A percentile compares a stretch with the other conserved stretches of the same genome.
Evolutionary conservation across 2,113 vertebrate species (phyloP).

Genomic region (Otis tarda): DNA sequence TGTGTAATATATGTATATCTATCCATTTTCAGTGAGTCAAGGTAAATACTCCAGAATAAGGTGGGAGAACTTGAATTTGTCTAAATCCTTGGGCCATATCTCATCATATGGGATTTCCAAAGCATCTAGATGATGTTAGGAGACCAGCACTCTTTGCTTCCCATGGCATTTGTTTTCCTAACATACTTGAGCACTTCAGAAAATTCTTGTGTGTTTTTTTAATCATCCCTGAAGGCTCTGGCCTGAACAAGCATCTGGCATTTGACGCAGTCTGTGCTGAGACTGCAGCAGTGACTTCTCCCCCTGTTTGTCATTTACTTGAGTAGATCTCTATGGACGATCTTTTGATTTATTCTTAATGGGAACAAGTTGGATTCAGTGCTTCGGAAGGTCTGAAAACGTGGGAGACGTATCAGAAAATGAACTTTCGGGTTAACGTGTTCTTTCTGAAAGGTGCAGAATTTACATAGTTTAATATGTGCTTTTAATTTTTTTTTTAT

Average conservation of each 20-base stretch:
- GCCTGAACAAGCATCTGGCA: constrained; percentile 13
- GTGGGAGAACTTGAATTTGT: not conserved
- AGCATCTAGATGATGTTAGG: not conserved
- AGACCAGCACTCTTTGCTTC: not conserved
- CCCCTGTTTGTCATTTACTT: not conserved
- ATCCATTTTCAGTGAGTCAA: not conserved
- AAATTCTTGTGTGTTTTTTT: constrained; percentile 28
- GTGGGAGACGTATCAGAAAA: not conserved
- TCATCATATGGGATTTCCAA: not conserved
- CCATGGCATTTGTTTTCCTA: constrained; percentile 17
- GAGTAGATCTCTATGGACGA: not conserved
- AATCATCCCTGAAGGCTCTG: constrained; percentile 42
- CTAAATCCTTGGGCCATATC: not conserved
- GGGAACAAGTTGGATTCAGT: not conserved
- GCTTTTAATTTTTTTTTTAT: not conserved
- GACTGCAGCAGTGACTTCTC: not conserved
- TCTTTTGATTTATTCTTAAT: not conserved
- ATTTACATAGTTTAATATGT: not conserved
- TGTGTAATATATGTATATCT: not conserved
- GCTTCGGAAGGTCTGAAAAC: not conserved
- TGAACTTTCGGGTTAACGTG: not conserved
- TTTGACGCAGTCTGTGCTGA: constrained; percentile 2
- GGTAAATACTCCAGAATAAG: not conserved
- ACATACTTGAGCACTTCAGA: constrained; percentile 7
- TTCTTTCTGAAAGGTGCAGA: not conserved